Percentiles rank a stretch among this genome's conserved stretches.
phyloP scores from a whole-genome alignment of 2,888 invertebrate species.

The Heteromurus nitidus region DNA sequence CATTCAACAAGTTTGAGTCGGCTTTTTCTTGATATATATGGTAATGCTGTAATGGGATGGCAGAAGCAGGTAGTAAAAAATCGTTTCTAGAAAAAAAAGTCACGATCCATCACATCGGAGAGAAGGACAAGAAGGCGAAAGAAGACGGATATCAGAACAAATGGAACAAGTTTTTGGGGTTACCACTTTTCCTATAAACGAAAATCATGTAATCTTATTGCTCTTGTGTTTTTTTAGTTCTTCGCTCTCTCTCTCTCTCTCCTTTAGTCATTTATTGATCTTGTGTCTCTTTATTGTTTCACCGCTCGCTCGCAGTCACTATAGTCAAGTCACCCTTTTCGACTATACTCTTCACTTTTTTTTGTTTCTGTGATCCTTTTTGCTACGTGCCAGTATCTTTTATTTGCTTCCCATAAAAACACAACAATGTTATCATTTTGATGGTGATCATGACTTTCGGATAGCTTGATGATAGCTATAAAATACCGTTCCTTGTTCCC shows the following conservation, averaged over 20 bases:
- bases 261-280: slow-evolving; percentile 56
- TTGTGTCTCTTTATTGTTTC: slow-evolving; percentile 61
- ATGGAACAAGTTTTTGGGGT: slow-evolving; percentile 68
- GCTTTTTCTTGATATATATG: slow-evolving; percentile 28
- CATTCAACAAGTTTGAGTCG: slow-evolving; percentile 13
- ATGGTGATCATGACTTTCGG: slow-evolving; percentile 63
- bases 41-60: slow-evolving; percentile 48
- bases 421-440: slow-evolving; percentile 64
- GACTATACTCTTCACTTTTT: slow-evolving; percentile 28
- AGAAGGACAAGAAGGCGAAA: slow-evolving; percentile 32
- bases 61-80: slow-evolving; percentile 52
- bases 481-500: slow-evolving; percentile 62
- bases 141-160: slow-evolving; percentile 67
- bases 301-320: slow-evolving; percentile 45
- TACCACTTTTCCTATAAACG: slow-evolving; percentile 25
- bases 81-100: slow-evolving; percentile 46
- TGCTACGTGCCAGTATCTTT: slow-evolving; percentile 42
- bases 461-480: slow-evolving; percentile 63
- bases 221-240: slow-evolving; percentile 28
- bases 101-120: slow-evolving; percentile 49
- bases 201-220: slow-evolving; percentile 38
- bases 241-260: slow-evolving; percentile 32
- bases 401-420: slow-evolving; percentile 59
- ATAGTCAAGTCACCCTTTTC: too few species aligned
- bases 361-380: neutral